A percentile compares a stretch with the other conserved stretches of the same genome.
Conservation (phyloP, 1,140 invertebrate genomes). For the Zaprionus ghesquierei region DNA sequence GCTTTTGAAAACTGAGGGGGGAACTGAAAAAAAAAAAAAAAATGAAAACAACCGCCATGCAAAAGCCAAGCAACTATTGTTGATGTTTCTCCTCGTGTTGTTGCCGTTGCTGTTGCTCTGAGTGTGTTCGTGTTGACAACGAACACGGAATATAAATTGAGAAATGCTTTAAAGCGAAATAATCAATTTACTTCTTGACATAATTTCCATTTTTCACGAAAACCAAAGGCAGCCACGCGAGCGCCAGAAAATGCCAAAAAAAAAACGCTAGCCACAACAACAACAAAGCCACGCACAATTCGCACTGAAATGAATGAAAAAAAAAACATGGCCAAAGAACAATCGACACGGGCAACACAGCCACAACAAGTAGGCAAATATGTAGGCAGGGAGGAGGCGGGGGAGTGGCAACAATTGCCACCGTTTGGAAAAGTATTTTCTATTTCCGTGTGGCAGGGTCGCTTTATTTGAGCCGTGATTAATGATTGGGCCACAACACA, state of each 20-base stretch:
- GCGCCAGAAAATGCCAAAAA: slow-evolving; percentile 48
- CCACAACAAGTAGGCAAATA: slow-evolving; percentile 49
- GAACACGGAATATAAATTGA: slow-evolving; percentile 82
- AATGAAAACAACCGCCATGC: slow-evolving; percentile 23
- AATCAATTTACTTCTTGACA: slow-evolving; percentile 83
- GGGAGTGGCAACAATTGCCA: slow-evolving; percentile 17
- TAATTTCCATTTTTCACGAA: slow-evolving; percentile 83
- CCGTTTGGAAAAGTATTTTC: slow-evolving; percentile 48
- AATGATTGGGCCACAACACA: slow-evolving; percentile 51
- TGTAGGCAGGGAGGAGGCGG: background rate
- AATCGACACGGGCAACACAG: slow-evolving; percentile 12
- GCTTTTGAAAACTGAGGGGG: slow-evolving; percentile 34
- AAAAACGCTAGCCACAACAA: slow-evolving; percentile 9
- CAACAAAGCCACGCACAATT: slow-evolving; percentile 60
- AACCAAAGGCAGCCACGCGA: slow-evolving; percentile 68
- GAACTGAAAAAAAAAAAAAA: slow-evolving; percentile 18
- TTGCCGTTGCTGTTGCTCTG: slow-evolving; percentile 16
- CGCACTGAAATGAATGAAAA: slow-evolving; percentile 37
- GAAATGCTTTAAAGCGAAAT: slow-evolving; percentile 82
- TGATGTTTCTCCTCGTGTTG: slow-evolving; percentile 25
- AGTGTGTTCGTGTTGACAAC: slow-evolving; percentile 78
- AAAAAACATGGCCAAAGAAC: slow-evolving; percentile 30
- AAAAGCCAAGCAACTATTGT: slow-evolving; percentile 57
- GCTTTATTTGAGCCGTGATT: slow-evolving; percentile 72
- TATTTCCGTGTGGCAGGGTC: slow-evolving; percentile 35